Evolutionary conservation across 2,113 vertebrate genomes (phyloP).

Genomic region (Brachionichthys hirsutus): DNA sequence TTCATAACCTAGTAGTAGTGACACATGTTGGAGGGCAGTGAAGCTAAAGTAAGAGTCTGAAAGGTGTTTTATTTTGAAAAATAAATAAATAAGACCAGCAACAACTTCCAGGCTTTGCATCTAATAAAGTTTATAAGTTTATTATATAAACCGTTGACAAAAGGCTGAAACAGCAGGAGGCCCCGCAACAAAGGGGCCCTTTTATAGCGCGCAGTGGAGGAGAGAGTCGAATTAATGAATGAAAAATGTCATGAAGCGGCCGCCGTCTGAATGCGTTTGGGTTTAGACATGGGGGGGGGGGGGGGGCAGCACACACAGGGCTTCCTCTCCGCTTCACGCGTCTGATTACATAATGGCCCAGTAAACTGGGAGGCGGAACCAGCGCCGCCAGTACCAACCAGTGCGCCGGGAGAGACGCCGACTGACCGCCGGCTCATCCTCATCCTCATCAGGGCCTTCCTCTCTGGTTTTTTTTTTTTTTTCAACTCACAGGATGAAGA

Average conservation of each 20-base stretch:
- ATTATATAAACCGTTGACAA: constrained; percentile 78
- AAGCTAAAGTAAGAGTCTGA: too few relatives aligned
- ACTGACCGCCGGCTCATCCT: constrained; percentile 29
- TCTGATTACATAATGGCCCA: constrained; percentile 71
- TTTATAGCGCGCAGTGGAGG: constrained; percentile 69
- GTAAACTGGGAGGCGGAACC: constrained; percentile 62
- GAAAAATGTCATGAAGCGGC: constrained; percentile 70
- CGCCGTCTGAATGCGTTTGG: constrained; percentile 56
- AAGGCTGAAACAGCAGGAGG: constrained; percentile 74
- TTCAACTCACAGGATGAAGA: constrained; percentile 12
- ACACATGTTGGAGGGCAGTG: too few relatives aligned
- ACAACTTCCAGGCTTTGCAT: constrained; percentile 66
- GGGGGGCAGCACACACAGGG: constrained; percentile 41
- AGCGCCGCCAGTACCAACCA: constrained; percentile 72
- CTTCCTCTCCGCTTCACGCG: constrained; percentile 36
- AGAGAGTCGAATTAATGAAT: constrained; percentile 77
- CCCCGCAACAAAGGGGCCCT: constrained; percentile 74
- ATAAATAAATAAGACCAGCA: too few relatives aligned
- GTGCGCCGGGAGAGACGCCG: constrained; percentile 41
- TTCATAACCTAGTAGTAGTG: neutral
- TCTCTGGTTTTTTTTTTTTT: constrained; percentile 6
- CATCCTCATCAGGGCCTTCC: constrained; percentile 7
- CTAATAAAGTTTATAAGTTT: constrained; percentile 63
- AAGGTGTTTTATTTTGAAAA: too few relatives aligned
- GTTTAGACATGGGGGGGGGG: constrained; percentile 44